A percentile compares a stretch with the other conserved stretches of the same genome.
Conservation (phyloP, 2,888 invertebrate genomes). For the Dynastes tityus region DNA sequence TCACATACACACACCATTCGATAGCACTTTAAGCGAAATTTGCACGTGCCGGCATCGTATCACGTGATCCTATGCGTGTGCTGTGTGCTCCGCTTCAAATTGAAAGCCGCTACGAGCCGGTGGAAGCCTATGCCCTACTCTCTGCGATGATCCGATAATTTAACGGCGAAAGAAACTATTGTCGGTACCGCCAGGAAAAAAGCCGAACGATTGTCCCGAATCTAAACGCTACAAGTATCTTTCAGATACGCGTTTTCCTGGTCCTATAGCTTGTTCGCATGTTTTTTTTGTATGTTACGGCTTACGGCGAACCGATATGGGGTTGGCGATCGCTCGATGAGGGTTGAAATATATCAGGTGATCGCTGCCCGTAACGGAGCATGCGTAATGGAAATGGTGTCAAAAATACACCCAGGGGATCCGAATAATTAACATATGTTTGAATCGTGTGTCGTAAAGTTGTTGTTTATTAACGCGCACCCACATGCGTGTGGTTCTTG, state of each 20-base stretch:
- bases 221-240: neutral
- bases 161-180: neutral
- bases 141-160: conserved; percentile 20
- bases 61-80: conserved; percentile 51
- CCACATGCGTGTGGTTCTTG: neutral
- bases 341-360: conserved; percentile 44
- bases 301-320: conserved; percentile 1
- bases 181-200: neutral
- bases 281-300: neutral
- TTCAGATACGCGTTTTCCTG: neutral
- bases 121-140: conserved; percentile 35
- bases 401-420: conserved; percentile 38
- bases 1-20: conserved; percentile 18
- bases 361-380: conserved; percentile 10
- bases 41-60: conserved; percentile 53
- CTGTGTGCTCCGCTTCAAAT: conserved; percentile 16
- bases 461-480: conserved; percentile 9
- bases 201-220: neutral
- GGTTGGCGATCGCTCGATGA: conserved; percentile 41
- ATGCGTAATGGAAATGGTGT: conserved; percentile 35
- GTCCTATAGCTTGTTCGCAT: neutral
- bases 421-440: conserved; percentile 10
- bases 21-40: conserved; percentile 46
- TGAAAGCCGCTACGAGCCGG: conserved; percentile 8
- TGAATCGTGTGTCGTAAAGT: conserved; percentile 19